Evolutionary conservation across 2,888 invertebrate species (phyloP).

Genomic region (Chromoteleia sp.): DNA sequence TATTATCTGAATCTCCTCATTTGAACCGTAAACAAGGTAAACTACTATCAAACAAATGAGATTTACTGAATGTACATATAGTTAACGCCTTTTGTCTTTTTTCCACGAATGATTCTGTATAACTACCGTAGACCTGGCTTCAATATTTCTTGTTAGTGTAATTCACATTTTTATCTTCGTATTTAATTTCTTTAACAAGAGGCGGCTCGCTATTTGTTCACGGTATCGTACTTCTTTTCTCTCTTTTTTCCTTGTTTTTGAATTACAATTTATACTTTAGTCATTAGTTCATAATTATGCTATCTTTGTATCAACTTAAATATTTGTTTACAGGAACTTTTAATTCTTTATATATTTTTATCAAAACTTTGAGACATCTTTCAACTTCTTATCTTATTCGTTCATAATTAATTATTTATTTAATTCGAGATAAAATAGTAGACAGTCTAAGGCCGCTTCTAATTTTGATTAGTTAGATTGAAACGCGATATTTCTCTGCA

Average conservation of each 20-base stretch:
- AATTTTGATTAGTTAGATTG: constrained; percentile 31
- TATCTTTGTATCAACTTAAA: background rate
- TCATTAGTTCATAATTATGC: background rate
- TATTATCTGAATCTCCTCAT: constrained; percentile 6
- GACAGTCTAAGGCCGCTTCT: constrained; percentile 25
- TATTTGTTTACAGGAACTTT: background rate
- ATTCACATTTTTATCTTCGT: constrained; percentile 37
- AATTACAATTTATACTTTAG: background rate
- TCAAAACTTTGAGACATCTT: no score
- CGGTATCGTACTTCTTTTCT: background rate
- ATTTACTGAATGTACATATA: constrained; percentile 47
- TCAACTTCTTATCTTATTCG: no score
- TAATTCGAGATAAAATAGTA: constrained; percentile 1
- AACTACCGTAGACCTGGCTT: constrained; percentile 44
- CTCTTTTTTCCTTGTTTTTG: background rate
- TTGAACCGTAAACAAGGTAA: constrained; percentile 25
- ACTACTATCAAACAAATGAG: constrained; percentile 54
- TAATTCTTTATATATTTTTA: background rate
- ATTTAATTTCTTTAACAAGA: constrained; percentile 34
- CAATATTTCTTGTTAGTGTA: constrained; percentile 37
- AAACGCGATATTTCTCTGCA: constrained; percentile 46
- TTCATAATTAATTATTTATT: background rate
- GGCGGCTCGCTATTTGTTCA: constrained; percentile 17
- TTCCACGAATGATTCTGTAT: constrained; percentile 48
- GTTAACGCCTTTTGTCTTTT: constrained; percentile 47